Base-by-base conservation (phyloP, 2,797 vertebrate species). In the Sebastes itinus region DNA sequence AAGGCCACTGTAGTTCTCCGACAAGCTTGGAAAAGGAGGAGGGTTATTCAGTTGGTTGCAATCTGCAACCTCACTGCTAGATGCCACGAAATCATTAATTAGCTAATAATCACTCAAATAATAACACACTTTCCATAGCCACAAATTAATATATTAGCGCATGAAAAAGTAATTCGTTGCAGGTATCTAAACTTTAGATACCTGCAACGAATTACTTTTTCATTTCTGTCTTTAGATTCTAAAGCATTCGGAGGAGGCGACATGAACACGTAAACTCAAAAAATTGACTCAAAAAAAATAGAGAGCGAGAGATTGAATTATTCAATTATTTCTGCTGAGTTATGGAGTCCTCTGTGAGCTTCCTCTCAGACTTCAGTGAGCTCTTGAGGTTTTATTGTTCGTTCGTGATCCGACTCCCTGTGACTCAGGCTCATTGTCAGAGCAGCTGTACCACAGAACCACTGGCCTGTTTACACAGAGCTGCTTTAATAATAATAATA, bases 391-490 rank as follows among this genome's bases (percentile, higher is more conserved):
- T 23, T 56, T 56, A 59, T 65, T 38, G 5, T 33, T 56, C 35
- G 64, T 52, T 52, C 7, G 10, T 9, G 49, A 72, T 49, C 38
- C 13, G 5, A 9, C 64, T 49, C 25, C 5, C 33, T 23, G 52
- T 55, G 58, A 61, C 16, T 64, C 56, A 0, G 13, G 56, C 35
- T 30, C 25, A 20, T 67, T 75, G 74, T 72, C 56, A 27, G 67
- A 69, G 70, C 69, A 61, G 52, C 32, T 65, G 67, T 16, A 25
- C 13, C 32, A 7, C 56, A 55, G 72, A 35, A 35, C 64, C 23
- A 20, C 30, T 1, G 72, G 42, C 27, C 33, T 77, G 55, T 77
- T 81, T 52, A 56, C 69, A 55, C 33, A 61, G 54, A 77, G 35
- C 52, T 35, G 49, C 55, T 69, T 80, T 49, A 46, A 80, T 55